Conservation (phyloP, 2,888 invertebrate species). For the Eupithecia subumbrata region DNA sequence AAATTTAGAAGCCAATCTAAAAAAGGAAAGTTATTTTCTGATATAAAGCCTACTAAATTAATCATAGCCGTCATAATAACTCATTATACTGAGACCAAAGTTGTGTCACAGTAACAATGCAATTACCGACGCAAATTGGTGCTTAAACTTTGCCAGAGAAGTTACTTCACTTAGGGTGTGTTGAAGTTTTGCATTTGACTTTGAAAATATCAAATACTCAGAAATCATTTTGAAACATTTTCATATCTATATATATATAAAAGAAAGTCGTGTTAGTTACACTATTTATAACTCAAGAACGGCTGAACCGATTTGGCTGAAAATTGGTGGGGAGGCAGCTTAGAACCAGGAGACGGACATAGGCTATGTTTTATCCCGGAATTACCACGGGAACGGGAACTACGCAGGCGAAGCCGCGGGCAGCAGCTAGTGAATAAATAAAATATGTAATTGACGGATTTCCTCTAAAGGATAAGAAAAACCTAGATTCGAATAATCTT, state of each 20-base stretch:
- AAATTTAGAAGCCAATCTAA: neutral
- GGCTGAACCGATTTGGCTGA: too few species aligned
- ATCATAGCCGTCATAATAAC: slow-evolving; percentile 13
- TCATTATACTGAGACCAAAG: slow-evolving; percentile 36
- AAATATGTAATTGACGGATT: neutral
- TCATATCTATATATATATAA: too few species aligned
- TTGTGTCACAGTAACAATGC: slow-evolving; percentile 50
- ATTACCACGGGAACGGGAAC: too few species aligned
- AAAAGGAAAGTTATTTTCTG: neutral
- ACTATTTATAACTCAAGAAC: too few species aligned
- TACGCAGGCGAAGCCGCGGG: too few species aligned
- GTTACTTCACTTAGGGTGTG: slow-evolving; percentile 33
- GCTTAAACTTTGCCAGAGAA: slow-evolving; percentile 44
- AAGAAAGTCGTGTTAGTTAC: too few species aligned
- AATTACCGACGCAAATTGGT: slow-evolving; percentile 48
- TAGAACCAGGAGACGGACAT: too few species aligned
- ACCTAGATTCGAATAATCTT: too few species aligned
- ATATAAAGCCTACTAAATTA: slow-evolving; percentile 9
- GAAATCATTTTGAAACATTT: neutral
- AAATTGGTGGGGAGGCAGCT: too few species aligned
- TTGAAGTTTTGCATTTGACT: slow-evolving; percentile 9
- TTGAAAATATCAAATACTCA: slow-evolving; percentile 9
- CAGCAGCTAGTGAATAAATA: too few species aligned
- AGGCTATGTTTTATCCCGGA: too few species aligned
- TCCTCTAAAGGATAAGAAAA: too few species aligned